These are phyloP conservation scores for Nymphalis polychloros DNA, from an alignment of 2,888 invertebrate genomes.

Conservation along the genomic window DNA sequence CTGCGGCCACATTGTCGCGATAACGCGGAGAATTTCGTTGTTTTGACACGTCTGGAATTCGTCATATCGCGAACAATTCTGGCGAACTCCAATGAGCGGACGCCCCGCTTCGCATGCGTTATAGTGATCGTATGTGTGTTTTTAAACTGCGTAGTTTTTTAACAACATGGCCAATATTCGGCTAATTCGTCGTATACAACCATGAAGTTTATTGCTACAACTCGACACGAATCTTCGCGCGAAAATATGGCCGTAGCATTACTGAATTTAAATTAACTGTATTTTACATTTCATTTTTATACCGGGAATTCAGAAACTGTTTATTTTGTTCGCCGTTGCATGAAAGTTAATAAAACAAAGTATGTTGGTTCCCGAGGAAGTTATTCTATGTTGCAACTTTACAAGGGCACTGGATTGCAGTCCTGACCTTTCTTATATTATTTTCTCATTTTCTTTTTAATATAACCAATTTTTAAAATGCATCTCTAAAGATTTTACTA, in stretches of 20 bases:
- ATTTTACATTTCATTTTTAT: slow-evolving; percentile 13
- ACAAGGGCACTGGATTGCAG: slow-evolving; percentile 23
- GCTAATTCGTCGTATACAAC: background rate
- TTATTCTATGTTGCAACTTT: slow-evolving; percentile 11
- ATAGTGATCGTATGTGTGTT: too few species aligned
- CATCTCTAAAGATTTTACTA: background rate
- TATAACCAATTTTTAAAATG: background rate
- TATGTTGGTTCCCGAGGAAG: slow-evolving; percentile 28
- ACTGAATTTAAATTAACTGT: slow-evolving; percentile 5
- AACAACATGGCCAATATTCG: too few species aligned
- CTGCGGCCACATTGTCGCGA: background rate
- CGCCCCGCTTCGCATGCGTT: too few species aligned
- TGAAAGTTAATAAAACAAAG: slow-evolving; percentile 28
- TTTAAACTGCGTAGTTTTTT: too few species aligned
- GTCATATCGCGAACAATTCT: too few species aligned
- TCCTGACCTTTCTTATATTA: slow-evolving; percentile 16
- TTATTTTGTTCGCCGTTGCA: slow-evolving; percentile 22
- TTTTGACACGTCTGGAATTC: background rate
- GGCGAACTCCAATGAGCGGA: too few species aligned
- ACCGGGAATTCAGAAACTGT: slow-evolving; percentile 5
- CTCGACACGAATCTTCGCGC: too few species aligned
- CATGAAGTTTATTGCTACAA: too few species aligned
- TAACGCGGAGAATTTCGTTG: too few species aligned
- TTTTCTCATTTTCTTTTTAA: slow-evolving; percentile 9
- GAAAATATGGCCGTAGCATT: too few species aligned